These are phyloP conservation scores for Porites lobata DNA, from an alignment of 92 coral and sea anemone species.

Conservation along the genomic window DNA sequence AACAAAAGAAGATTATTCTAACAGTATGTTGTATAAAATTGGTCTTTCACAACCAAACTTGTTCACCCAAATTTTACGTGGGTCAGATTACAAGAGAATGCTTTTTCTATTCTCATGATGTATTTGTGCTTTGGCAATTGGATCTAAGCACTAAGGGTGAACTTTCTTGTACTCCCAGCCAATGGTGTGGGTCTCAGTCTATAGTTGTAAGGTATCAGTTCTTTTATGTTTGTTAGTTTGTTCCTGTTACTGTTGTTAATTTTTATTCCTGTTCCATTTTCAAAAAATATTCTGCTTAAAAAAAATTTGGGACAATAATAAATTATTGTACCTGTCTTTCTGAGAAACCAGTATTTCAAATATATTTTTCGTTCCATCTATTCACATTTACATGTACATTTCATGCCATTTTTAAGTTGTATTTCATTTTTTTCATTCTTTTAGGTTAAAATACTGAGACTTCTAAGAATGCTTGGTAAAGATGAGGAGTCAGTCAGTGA, in stretches of 20 bases:
- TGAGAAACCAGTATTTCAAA: too few relatives aligned
- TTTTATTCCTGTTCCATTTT: too few relatives aligned
- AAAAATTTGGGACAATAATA: too few relatives aligned
- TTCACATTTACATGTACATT: neutral
- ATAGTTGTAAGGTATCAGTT: too few relatives aligned
- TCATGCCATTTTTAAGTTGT: neutral
- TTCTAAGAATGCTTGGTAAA: constrained; percentile 94
- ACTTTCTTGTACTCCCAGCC: too few relatives aligned
- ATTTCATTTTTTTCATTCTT: neutral
- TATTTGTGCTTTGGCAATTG: neutral
- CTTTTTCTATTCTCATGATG: neutral
- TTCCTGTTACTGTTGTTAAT: too few relatives aligned
- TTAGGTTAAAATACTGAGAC: constrained; percentile 89
- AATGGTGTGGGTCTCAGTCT: too few relatives aligned
- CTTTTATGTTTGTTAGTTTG: too few relatives aligned
- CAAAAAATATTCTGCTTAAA: too few relatives aligned
- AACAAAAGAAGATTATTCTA: neutral
- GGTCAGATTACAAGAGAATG: neutral
- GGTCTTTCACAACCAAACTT: neutral
- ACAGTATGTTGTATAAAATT: neutral
- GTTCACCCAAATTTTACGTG: neutral
- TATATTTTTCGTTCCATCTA: too few relatives aligned
- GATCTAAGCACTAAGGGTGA: too few relatives aligned
- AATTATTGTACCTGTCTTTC: too few relatives aligned
- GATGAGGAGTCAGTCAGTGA: constrained; percentile 96